Conservation (phyloP, 2,888 invertebrate genomes). For the Blastobasis lacticolella region DNA sequence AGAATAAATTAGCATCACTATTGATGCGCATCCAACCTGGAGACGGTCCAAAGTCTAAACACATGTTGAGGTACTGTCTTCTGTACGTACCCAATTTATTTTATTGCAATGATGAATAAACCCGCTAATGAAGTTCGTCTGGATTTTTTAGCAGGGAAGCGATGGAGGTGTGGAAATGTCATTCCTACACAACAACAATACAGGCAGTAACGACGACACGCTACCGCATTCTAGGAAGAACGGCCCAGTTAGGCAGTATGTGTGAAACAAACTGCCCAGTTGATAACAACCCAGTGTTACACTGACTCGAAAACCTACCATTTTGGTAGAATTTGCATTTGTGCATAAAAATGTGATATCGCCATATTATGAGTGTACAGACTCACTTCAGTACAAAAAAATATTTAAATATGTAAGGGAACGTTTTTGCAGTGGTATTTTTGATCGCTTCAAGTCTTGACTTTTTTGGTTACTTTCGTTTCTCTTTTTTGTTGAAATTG, state of each 20-base stretch:
- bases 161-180: constrained; percentile 78
- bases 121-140: no score
- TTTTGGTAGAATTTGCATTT: constrained; percentile 11
- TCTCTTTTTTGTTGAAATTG: no score
- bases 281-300: constrained; percentile 14
- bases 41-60: no score
- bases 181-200: constrained; percentile 80
- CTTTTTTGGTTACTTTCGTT: no score
- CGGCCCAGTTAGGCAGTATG: constrained; percentile 50
- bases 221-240: constrained; percentile 58
- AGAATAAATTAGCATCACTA: no score
- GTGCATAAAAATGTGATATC: constrained; percentile 6
- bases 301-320: constrained; percentile 21
- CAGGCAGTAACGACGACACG: constrained; percentile 53
- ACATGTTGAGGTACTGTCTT: no score
- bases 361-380: constrained; percentile 9
- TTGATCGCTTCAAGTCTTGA: no score
- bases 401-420: constrained; percentile 4
- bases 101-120: no score
- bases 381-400: constrained; percentile 10
- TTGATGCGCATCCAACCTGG: no score
- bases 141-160: constrained; percentile 37
- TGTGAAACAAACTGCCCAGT: constrained; percentile 29
- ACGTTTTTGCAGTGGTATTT: neutral
- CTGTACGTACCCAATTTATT: no score